A percentile compares a stretch with the other conserved stretches of the same genome.
phyloP scores from a whole-genome alignment of 1,140 invertebrate species.

The Psix sp. region DNA sequence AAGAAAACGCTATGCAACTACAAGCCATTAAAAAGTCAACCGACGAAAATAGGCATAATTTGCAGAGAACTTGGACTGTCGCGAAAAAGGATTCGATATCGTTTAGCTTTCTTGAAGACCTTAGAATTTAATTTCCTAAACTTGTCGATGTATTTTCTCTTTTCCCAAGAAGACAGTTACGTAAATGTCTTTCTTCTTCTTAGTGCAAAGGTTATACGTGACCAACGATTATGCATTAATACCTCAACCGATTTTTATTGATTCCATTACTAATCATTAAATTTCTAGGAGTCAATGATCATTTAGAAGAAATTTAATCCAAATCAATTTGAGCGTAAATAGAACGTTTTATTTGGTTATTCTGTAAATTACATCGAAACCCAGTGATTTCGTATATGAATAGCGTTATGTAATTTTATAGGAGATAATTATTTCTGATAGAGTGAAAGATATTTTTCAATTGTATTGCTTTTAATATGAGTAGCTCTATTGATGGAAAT shows the following conservation, averaged over 20 bases:
- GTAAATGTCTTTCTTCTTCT: conserved; percentile 47
- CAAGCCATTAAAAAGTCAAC: conserved; percentile 16
- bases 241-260: conserved; percentile 43
- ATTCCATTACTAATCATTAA: conserved; percentile 26
- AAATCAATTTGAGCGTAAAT: no score
- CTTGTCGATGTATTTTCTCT: conserved; percentile 41
- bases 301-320: no score
- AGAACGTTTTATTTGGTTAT: no score
- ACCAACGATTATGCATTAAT: conserved; percentile 55
- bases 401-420: no score
- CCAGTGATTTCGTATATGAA: no score
- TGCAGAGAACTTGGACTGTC: conserved; percentile 11
- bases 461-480: no score
- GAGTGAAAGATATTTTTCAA: no score
- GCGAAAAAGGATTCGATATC: conserved; percentile 38
- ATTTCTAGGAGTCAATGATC: conserved; percentile 22
- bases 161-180: conserved; percentile 51
- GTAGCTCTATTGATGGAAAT: no score
- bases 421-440: no score
- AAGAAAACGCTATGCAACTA: conserved; percentile 15
- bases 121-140: conserved; percentile 47
- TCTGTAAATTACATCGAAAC: no score
- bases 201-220: conserved; percentile 55
- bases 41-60: conserved; percentile 31
- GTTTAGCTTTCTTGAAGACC: conserved; percentile 44